phyloP scores from a whole-genome alignment of 2,888 invertebrate species.

The Mythimna lalbum region DNA sequence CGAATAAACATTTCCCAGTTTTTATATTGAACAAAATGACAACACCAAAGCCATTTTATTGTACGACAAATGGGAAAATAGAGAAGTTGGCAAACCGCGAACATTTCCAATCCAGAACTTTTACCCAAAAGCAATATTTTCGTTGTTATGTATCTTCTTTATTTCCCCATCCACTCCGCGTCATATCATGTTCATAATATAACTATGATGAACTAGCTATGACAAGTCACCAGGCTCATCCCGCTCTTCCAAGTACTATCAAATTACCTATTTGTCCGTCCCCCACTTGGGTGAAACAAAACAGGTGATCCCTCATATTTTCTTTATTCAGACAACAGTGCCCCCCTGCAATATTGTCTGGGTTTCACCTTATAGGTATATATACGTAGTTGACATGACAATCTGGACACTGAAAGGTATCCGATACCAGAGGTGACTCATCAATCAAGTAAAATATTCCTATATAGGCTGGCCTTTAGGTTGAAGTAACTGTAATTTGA shows the following conservation, averaged over 20 bases:
- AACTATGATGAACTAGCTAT: slow-evolving; percentile 39
- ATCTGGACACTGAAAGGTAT: slow-evolving; percentile 38
- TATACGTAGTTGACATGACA: slow-evolving; percentile 18
- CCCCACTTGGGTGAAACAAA: slow-evolving; percentile 45
- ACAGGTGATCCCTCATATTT: slow-evolving; percentile 53
- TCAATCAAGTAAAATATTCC: slow-evolving; percentile 37
- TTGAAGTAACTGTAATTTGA: neutral
- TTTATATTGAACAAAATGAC: slow-evolving; percentile 46
- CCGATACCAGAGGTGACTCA: slow-evolving; percentile 17
- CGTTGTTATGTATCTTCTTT: slow-evolving; percentile 37
- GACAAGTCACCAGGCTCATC: slow-evolving; percentile 29
- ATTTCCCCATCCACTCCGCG: slow-evolving; percentile 14
- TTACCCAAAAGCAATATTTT: slow-evolving; percentile 40
- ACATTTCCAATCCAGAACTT: slow-evolving; percentile 50
- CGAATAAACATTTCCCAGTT: slow-evolving; percentile 17
- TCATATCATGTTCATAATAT: slow-evolving; percentile 40
- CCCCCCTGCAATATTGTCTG: slow-evolving; percentile 44
- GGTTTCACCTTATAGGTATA: slow-evolving; percentile 13
- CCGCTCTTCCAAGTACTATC: slow-evolving; percentile 33
- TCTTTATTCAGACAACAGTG: slow-evolving; percentile 45
- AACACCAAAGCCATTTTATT: slow-evolving; percentile 44
- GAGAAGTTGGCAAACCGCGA: slow-evolving; percentile 49
- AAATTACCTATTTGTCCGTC: slow-evolving; percentile 48
- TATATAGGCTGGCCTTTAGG: neutral
- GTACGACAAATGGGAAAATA: slow-evolving; percentile 47